Base-by-base conservation (phyloP, 2,888 invertebrate species). In the Lampropteryx suffumata region DNA sequence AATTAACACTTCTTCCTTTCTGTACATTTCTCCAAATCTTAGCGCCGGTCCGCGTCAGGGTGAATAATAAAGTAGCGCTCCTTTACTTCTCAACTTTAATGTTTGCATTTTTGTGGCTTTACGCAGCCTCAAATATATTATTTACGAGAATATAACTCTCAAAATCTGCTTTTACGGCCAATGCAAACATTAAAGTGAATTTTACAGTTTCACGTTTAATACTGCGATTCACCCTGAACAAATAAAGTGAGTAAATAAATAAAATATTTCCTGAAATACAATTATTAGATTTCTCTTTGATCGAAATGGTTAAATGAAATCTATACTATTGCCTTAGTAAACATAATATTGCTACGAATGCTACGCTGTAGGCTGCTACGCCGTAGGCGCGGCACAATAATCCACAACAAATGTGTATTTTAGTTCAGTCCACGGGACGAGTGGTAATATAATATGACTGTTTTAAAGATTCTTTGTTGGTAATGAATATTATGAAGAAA, bases 1-100 rank as follows among this genome's bases (percentile, higher is more conserved):
- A 84, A 83, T 84, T 82, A 82, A 84, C 82, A 82, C 79, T 82
- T 80, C 67, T 73, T 43, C 57, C 67, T 52, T 67, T 68, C 65
- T 51, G 63, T 60, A 66, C 69, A 69, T 68, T 73, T 60, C 59
- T 61, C 59, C 47, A 72, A 76, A 80, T 81, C 79, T 76, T 73
- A 71, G 62, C 57, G 67, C 57, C 24, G 24, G 50, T 13, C 48
- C 34, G 47, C 36, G 45, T 41, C 43, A 64, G 64, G 62, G 62
- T 85, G 77, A 84, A 83, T 85, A 80, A 79, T 84, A 73, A 73
- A 83, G 71, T 34, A 48, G 42, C 51, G 47, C 42, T 39, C 28
- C 37, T 51, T 51, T 54, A 29, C 32, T 37, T 17, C 34, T 10
- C 34, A 13, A 35, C 12, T 41, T 45, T 50, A 45, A 54, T 42